phyloP scores from a whole-genome alignment of 1,140 invertebrate genomes.

The Dufourea novaeangliae region DNA sequence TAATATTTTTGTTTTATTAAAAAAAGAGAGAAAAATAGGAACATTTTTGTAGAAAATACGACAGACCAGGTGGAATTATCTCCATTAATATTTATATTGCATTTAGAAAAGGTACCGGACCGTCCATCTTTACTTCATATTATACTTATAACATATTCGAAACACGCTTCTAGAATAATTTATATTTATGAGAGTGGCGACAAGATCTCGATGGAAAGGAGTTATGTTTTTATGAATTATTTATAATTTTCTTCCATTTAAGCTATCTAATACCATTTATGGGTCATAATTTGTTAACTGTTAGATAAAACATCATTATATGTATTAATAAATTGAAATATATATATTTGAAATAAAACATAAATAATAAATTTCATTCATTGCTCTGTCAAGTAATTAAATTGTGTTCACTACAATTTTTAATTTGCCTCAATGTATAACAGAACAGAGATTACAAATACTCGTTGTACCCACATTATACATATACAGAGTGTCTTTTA shows the following conservation, averaged over 20 bases:
- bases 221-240: background rate
- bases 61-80: background rate
- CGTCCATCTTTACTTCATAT: background rate
- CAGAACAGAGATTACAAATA: too few relatives aligned
- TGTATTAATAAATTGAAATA: too few relatives aligned
- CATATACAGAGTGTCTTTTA: too few relatives aligned
- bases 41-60: conserved; percentile 9
- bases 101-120: background rate
- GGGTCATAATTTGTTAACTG: background rate
- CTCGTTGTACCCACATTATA: too few relatives aligned
- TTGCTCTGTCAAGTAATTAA: too few relatives aligned
- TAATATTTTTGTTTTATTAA: conserved; percentile 16
- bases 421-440: too few relatives aligned
- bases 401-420: too few relatives aligned
- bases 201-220: background rate
- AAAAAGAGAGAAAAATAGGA: conserved; percentile 14
- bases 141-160: background rate
- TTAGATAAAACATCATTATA: too few relatives aligned
- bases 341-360: too few relatives aligned
- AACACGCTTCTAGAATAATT: background rate
- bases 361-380: too few relatives aligned
- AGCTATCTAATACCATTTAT: background rate
- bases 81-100: background rate
- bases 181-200: background rate
- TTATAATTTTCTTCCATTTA: background rate